Base-by-base conservation (phyloP, 2,797 vertebrate species). In the Lates japonicus region DNA sequence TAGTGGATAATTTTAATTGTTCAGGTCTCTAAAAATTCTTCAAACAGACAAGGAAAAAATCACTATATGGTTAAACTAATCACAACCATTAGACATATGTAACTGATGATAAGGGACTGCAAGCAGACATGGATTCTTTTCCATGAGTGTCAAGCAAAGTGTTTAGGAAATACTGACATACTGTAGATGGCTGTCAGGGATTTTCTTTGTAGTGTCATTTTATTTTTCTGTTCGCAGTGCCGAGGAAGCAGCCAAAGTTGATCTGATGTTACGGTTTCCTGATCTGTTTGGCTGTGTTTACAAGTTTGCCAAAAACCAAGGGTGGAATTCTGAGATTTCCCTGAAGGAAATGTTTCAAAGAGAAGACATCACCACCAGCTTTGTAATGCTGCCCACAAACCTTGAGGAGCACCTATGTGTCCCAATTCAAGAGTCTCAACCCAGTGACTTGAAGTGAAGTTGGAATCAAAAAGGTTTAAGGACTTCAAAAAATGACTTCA, bases 281-380 rank as follows among this genome's bases (percentile, higher is more conserved):
- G 72, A 90, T 70, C 88, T 94, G 3, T 94, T 94, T 78, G 82
- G 59, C 51, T 85, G 79, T 41, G 64, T 85, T 46, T 92, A 82
- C 70, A 87, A 33, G 33, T 92, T 90, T 80, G 81, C 88, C 14
- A 83, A 92, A 42, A 62, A 7, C 8, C 64, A 19, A 66, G 82
- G 66, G 1, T 93, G 91, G 92, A 90, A 92, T 69, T 19, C n/a
- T 5, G 70, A 75, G 63, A 20, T 58, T 0, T 84, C 74, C 9
- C 20, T 94, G 25, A 78, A 41, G 42, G 70, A 81, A 52, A 77
- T 90, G 74, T 87, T 79, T 81, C 61, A 19, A 64, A 76, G 63
- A 25, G 68, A 83, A 35, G 78, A 80, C 31, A 33, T 59, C n/a
- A 7, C 20, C 22, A 39, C 58, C 7, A 39, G 37, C 12, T 25